Percentiles rank a stretch among this genome's conserved stretches.
Conservation (phyloP, 2,888 invertebrate genomes). For the Brachyptera risi region DNA sequence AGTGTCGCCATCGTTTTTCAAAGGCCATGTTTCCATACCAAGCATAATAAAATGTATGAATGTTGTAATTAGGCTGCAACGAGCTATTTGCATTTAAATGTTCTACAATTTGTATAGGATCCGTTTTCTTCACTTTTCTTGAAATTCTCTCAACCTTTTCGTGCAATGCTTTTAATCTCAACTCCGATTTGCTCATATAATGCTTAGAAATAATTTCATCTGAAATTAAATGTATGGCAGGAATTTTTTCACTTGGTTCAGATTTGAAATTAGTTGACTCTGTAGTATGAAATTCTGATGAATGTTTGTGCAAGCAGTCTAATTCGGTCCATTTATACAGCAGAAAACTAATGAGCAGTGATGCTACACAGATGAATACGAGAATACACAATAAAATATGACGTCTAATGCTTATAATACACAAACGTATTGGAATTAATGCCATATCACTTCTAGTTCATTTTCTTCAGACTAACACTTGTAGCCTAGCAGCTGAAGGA, state of each 20-base stretch:
- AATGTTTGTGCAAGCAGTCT: constrained; percentile 22
- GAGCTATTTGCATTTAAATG: constrained; percentile 35
- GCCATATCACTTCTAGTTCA: too few species aligned
- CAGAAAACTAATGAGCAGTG: constrained; percentile 23
- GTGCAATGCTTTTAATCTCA: constrained; percentile 37
- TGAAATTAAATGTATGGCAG: background rate
- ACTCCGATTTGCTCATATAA: constrained; percentile 32
- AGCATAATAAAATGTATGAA: constrained; percentile 43
- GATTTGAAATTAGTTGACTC: background rate
- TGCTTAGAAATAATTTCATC: constrained; percentile 24
- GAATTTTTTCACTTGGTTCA: constrained; percentile 5
- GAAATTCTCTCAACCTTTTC: constrained; percentile 40
- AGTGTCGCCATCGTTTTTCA: constrained; percentile 42
- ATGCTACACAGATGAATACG: constrained; percentile 16
- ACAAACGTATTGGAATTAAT: constrained; percentile 31
- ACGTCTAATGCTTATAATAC: constrained; percentile 30
- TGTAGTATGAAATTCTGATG: constrained; percentile 2
- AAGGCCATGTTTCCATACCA: constrained; percentile 41
- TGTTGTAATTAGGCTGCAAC: constrained; percentile 40
- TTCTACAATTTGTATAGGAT: constrained; percentile 36
- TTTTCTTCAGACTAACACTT: too few species aligned
- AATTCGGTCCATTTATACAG: constrained; percentile 29
- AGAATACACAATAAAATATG: constrained; percentile 19
- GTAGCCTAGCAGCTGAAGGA: too few species aligned
- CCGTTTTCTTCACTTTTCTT: constrained; percentile 39